Evolutionary conservation across 1,140 invertebrate genomes (phyloP).

Genomic region (Listronotus bonariensis): DNA sequence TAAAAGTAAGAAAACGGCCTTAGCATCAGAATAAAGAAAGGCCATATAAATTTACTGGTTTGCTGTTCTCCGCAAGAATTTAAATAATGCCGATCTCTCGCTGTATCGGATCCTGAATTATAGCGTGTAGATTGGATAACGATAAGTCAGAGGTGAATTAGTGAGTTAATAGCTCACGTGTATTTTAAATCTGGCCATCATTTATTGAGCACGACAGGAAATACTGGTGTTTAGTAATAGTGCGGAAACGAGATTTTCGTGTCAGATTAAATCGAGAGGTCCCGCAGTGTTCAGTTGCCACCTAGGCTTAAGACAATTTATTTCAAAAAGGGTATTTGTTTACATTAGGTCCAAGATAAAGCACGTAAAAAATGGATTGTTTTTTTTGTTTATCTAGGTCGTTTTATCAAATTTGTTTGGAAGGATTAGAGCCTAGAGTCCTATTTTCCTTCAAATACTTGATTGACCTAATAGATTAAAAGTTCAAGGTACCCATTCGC

Average conservation of each 20-base stretch:
- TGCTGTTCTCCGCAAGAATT: slow-evolving; percentile 10
- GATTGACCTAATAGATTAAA: no score
- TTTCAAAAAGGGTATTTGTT: no score
- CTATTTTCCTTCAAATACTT: no score
- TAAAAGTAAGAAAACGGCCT: slow-evolving; percentile 9
- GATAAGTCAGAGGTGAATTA: slow-evolving; percentile 16
- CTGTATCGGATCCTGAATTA: slow-evolving; percentile 10
- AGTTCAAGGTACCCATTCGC: no score
- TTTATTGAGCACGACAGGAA: slow-evolving; percentile 5
- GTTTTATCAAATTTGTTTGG: no score
- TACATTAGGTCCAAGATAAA: no score
- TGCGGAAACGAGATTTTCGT: slow-evolving; percentile 12
- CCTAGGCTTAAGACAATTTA: slow-evolving; percentile 1
- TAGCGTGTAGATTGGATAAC: slow-evolving; percentile 9
- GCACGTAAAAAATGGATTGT: no score
- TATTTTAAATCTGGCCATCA: slow-evolving; percentile 8
- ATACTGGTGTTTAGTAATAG: slow-evolving; percentile 9
- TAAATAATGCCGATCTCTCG: slow-evolving; percentile 11
- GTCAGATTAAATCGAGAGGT: slow-evolving; percentile 3
- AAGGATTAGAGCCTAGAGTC: no score
- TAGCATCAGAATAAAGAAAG: slow-evolving; percentile 3
- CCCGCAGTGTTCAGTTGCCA: neutral
- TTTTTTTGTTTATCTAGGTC: no score
- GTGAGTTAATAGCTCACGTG: slow-evolving; percentile 14
- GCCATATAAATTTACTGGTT: slow-evolving; percentile 5